Percentiles rank a stretch among this genome's conserved stretches.
Conservation (phyloP, 2,797 vertebrate genomes). For the Syndactyla subalaris region DNA sequence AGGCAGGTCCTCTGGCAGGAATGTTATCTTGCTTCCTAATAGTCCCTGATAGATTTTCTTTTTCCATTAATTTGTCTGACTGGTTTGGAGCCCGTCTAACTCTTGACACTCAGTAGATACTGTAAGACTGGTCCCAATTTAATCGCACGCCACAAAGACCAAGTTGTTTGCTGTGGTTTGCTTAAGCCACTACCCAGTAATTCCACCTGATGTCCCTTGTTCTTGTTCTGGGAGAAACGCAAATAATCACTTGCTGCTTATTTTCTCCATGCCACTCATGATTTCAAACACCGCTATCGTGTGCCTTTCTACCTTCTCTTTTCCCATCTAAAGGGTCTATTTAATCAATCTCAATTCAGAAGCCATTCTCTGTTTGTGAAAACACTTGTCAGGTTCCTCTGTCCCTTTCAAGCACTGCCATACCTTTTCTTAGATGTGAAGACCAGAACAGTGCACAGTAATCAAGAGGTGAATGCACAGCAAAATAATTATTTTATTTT, state of each 20-base stretch:
- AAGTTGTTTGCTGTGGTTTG: neutral
- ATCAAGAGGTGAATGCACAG: conserved; percentile 29
- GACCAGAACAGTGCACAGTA: neutral
- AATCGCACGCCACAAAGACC: neutral
- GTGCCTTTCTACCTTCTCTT: conserved; percentile 5
- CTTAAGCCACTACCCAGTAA: neutral
- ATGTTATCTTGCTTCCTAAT: neutral
- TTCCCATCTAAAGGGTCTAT: neutral
- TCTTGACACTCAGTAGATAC: neutral
- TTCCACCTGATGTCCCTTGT: conserved; percentile 12
- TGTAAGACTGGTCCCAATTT: neutral
- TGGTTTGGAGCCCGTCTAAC: neutral
- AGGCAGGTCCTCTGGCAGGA: neutral
- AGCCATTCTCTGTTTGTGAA: neutral
- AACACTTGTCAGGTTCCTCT: conserved; percentile 25
- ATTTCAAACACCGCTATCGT: neutral
- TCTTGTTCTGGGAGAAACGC: neutral
- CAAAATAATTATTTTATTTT: conserved; percentile 42
- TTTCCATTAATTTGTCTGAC: neutral
- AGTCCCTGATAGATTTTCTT: neutral
- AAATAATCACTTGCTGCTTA: conserved; percentile 57
- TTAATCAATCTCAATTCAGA: conserved; percentile 60
- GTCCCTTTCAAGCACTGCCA: neutral
- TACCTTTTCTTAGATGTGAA: neutral
- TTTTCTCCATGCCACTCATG: conserved; percentile 41